A percentile compares a stretch with the other conserved stretches of the same genome.
Evolutionary conservation across 2,888 invertebrate species (phyloP).

Genomic region (Limenitis camilla): DNA sequence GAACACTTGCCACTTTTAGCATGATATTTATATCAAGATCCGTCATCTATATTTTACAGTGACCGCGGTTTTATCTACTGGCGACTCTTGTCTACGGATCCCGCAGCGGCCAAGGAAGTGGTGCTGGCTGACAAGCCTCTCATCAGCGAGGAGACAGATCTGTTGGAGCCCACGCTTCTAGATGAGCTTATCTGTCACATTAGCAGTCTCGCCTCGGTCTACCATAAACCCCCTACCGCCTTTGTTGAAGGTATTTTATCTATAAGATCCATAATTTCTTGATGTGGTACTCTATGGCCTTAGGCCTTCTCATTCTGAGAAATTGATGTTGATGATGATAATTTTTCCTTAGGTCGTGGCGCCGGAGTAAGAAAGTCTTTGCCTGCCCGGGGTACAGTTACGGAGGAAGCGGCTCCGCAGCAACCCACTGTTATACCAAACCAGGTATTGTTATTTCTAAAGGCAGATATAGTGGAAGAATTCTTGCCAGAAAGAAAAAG

Average conservation of each 20-base stretch:
- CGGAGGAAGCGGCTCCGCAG: slow-evolving; percentile 35
- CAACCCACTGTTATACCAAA: slow-evolving; percentile 80
- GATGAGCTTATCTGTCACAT: slow-evolving; percentile 99
- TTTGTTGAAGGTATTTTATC: slow-evolving; percentile 91
- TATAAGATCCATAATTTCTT: too few relatives aligned
- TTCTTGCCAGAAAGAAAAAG: too few relatives aligned
- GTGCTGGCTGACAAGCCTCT: slow-evolving; percentile 99
- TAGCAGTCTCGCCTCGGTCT: slow-evolving; percentile 97
- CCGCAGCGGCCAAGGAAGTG: slow-evolving; percentile 99
- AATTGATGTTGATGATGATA: too few relatives aligned
- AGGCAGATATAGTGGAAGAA: too few relatives aligned
- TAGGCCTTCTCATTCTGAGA: too few relatives aligned
- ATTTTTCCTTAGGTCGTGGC: slow-evolving; percentile 76
- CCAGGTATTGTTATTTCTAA: slow-evolving; percentile 48
- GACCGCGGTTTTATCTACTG: slow-evolving; percentile 99
- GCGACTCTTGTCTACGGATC: slow-evolving; percentile 98
- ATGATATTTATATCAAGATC: too few relatives aligned
- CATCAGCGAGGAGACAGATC: slow-evolving; percentile 98
- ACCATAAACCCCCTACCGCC: slow-evolving; percentile 98
- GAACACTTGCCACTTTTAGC: too few relatives aligned
- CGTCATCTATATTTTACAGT: too few relatives aligned
- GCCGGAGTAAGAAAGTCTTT: slow-evolving; percentile 86
- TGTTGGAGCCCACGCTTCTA: slow-evolving; percentile 95
- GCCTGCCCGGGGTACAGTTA: slow-evolving; percentile 78
- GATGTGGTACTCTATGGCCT: too few relatives aligned